These are phyloP conservation scores for Carapus acus DNA, from an alignment of 2,797 vertebrate genomes.

Conservation along the genomic window DNA sequence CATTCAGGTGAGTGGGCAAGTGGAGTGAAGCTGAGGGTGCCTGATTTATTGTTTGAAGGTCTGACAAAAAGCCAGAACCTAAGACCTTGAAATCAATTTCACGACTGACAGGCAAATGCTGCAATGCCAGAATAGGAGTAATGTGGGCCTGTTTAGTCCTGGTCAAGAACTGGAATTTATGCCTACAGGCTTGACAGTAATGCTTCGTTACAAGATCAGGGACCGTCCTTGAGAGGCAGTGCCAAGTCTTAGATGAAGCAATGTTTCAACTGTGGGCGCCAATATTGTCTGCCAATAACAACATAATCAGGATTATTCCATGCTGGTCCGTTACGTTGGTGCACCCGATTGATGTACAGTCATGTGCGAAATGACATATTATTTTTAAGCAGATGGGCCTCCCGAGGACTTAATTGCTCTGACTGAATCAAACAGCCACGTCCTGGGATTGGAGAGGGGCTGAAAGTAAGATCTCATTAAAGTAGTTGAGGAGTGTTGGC, in stretches of 20 bases:
- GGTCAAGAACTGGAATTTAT: slow-evolving; percentile 8
- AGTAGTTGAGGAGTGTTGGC: slow-evolving; percentile 35
- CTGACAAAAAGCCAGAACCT: slow-evolving; percentile 8
- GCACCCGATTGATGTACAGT: no score
- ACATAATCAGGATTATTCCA: not conserved
- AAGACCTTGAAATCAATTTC: slow-evolving; percentile 7
- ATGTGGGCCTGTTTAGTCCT: slow-evolving; percentile 7
- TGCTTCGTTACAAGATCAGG: slow-evolving; percentile 7
- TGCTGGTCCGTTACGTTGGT: not conserved
- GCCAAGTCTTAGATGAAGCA: slow-evolving; percentile 2
- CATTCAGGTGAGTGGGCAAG: slow-evolving; percentile 5
- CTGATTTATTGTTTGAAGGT: slow-evolving; percentile 24
- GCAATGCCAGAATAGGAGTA: slow-evolving; percentile 8
- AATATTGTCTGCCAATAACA: not conserved
- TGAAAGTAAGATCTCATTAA: slow-evolving; percentile 59
- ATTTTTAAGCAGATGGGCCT: slow-evolving; percentile 14
- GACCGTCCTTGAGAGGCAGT: slow-evolving; percentile 2
- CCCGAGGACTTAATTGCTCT: slow-evolving; percentile 3
- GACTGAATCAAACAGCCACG: slow-evolving; percentile 21
- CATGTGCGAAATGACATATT: not conserved
- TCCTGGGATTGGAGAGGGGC: slow-evolving; percentile 31
- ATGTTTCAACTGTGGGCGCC: no score
- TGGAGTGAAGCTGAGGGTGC: slow-evolving; percentile 1
- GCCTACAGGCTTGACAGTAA: not conserved
- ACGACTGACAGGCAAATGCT: slow-evolving; percentile 12